Conservation (phyloP, 2,888 invertebrate genomes). For the Eulithis prunata region DNA sequence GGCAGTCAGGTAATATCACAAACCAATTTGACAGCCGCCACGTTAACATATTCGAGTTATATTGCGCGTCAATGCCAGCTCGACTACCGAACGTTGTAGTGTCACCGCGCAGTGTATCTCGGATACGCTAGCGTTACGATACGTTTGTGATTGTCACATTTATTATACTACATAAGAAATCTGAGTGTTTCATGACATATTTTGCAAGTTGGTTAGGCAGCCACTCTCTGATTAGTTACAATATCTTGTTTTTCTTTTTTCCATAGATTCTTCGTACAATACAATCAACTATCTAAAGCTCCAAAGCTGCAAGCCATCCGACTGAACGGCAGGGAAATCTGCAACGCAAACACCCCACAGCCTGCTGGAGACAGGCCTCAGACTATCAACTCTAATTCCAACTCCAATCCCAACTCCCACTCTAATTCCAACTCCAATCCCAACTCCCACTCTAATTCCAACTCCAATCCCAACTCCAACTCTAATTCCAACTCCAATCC, state of each 20-base stretch:
- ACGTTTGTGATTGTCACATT: no score
- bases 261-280: conserved; percentile 83
- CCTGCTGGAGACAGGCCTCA: conserved; percentile 51
- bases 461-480: background rate
- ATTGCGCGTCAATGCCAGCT: no score
- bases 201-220: no score
- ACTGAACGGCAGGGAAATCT: conserved; percentile 85
- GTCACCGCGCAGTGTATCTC: no score
- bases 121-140: no score
- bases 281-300: conserved; percentile 72
- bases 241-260: background rate
- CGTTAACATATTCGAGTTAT: no score
- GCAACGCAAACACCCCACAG: conserved; percentile 72
- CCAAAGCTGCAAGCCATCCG: conserved; percentile 78
- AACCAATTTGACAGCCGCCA: no score
- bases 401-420: background rate
- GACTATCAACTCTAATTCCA: background rate
- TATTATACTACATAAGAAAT: no score
- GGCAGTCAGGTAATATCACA: conserved; percentile 61
- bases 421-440: conserved; percentile 2
- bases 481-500: background rate
- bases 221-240: background rate
- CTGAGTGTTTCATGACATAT: no score
- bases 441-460: background rate
- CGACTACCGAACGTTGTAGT: no score